Evolutionary conservation across 1,140 invertebrate genomes (phyloP).

Genomic region (Aphelenchoides avenae): DNA sequence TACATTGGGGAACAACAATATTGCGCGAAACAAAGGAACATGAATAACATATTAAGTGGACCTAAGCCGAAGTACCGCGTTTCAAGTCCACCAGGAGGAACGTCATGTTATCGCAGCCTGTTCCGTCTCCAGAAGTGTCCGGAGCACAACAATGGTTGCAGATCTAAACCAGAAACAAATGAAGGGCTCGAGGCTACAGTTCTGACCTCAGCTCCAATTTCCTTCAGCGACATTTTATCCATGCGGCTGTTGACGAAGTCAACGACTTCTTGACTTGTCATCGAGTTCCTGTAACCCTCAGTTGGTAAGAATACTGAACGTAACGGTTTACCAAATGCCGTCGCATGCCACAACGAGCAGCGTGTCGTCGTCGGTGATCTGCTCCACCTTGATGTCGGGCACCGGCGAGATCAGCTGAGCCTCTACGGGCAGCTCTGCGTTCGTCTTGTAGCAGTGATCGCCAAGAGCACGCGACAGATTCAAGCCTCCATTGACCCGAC

Average conservation of each 20-base stretch:
- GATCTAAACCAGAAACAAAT: constrained; percentile 18
- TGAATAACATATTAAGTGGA: too few relatives aligned
- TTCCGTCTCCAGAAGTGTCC: constrained; percentile 23
- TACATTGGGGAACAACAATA: too few relatives aligned
- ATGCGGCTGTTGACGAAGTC: constrained; percentile 18
- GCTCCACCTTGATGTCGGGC: constrained; percentile 14
- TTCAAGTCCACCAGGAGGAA: constrained; percentile 22
- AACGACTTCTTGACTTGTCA: constrained; percentile 23
- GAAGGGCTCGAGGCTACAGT: background rate
- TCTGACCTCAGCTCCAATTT: constrained; percentile 20
- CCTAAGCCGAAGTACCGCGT: too few relatives aligned
- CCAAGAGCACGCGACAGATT: constrained; percentile 28
- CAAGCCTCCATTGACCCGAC: constrained; percentile 30
- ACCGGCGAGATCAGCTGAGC: constrained; percentile 23
- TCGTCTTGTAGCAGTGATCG: constrained; percentile 29
- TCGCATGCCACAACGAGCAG: constrained; percentile 31
- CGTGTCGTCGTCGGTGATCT: constrained; percentile 7
- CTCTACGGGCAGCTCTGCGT: constrained; percentile 5
- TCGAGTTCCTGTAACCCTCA: constrained; percentile 10
- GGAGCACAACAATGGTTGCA: constrained; percentile 27
- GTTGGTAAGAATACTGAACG: background rate
- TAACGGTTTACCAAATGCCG: constrained; percentile 20
- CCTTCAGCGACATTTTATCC: constrained; percentile 8
- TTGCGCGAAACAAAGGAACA: too few relatives aligned
- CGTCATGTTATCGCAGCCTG: constrained; percentile 25